Conservation (phyloP, 2,797 vertebrate genomes). For the Sebastiscus tertius region DNA sequence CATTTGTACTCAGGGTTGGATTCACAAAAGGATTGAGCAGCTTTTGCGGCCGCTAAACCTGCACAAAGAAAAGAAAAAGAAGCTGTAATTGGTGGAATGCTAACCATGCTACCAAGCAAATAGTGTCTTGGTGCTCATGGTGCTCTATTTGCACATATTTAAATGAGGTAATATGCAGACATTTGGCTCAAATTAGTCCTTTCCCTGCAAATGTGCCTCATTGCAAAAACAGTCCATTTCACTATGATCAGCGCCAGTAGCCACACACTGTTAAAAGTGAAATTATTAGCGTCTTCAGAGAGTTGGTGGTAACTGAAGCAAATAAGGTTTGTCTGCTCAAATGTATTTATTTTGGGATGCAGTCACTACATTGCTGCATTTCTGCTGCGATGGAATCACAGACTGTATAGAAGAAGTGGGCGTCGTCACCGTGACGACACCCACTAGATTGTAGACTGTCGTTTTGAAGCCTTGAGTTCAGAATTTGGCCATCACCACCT, state of each 20-base stretch:
- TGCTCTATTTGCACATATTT: not conserved
- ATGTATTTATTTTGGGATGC: no score
- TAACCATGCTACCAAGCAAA: not conserved
- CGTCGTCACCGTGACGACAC: no score
- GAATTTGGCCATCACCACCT: no score
- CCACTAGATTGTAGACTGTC: no score
- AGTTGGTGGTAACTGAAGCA: not conserved
- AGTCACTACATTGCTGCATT: no score
- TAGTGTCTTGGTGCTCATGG: not conserved
- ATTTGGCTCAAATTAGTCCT: not conserved
- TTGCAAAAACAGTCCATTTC: not conserved
- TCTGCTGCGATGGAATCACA: no score
- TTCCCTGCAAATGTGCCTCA: not conserved
- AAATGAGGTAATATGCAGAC: not conserved
- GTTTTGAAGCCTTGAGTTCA: no score
- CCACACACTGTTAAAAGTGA: not conserved
- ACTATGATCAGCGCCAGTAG: not conserved
- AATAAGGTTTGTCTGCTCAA: no score
- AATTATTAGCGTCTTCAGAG: not conserved
- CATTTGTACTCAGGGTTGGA: not conserved
- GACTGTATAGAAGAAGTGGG: no score
- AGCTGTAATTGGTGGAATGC: not conserved
- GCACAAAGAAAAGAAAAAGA: not conserved
- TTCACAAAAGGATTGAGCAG: not conserved
- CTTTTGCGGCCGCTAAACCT: not conserved